A percentile compares a stretch with the other conserved stretches of the same genome.
phyloP scores from a whole-genome alignment of 1,140 invertebrate genomes.

The Phocides pigmalion region DNA sequence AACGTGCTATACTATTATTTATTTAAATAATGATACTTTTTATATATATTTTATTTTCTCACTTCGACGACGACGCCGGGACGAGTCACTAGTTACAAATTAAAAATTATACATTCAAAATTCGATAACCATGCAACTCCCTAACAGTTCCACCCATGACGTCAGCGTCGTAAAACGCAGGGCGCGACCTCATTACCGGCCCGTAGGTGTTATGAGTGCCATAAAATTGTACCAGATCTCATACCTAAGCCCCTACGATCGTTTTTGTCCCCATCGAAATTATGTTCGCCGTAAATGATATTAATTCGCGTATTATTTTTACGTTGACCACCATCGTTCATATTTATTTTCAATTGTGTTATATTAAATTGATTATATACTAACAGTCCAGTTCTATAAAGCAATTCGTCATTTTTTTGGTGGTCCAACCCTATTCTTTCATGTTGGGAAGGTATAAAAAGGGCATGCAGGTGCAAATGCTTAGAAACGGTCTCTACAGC shows the following conservation, averaged over 20 bases:
- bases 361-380: not conserved
- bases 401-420: no score
- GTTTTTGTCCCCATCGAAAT: constrained; percentile 5
- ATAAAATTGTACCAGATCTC: constrained; percentile 17
- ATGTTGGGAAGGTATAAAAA: no score
- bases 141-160: constrained; percentile 12
- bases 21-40: no score
- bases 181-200: constrained; percentile 26
- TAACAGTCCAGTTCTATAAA: not conserved
- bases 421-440: no score
- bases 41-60: no score
- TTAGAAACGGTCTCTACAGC: no score
- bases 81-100: no score
- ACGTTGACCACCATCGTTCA: not conserved
- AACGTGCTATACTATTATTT: no score
- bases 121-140: not conserved
- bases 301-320: constrained; percentile 3
- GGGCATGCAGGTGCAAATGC: no score
- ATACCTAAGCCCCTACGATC: constrained; percentile 19
- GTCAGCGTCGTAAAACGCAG: constrained; percentile 21
- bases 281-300: constrained; percentile 12
- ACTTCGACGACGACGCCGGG: no score
- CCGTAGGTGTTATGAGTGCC: constrained; percentile 20
- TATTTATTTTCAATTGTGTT: not conserved
- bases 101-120: no score